Conservation (phyloP, 2,113 vertebrate genomes). For the Lepidothrix coronata region DNA sequence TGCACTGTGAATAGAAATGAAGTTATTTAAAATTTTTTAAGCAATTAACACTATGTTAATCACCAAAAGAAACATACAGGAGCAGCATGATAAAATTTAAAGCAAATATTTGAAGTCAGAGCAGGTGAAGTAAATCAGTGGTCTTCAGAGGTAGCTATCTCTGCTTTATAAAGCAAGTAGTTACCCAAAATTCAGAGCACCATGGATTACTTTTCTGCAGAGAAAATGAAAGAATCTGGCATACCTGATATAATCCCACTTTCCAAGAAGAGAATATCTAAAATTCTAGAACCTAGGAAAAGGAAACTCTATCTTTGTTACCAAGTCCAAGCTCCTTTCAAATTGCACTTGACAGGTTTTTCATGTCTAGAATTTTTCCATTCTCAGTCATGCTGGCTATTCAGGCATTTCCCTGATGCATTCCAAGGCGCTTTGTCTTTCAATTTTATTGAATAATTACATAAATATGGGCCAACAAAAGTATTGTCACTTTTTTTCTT, state of each 20-base stretch:
- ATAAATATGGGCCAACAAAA: not conserved
- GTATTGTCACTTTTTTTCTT: not conserved
- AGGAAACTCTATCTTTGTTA: not conserved
- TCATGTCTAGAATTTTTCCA: not conserved
- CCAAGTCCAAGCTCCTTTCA: not conserved
- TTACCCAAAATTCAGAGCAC: not conserved
- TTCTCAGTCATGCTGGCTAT: not conserved
- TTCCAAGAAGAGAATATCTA: not conserved
- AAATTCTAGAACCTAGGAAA: not conserved
- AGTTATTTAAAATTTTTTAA: not conserved
- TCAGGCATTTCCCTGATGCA: not conserved
- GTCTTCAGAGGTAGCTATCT: not conserved
- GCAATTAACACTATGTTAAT: not conserved
- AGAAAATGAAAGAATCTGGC: not conserved
- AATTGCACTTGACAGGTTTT: not conserved
- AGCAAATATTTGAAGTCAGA: not conserved
- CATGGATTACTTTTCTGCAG: fast-evolving
- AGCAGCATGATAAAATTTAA: not conserved
- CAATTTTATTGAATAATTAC: not conserved
- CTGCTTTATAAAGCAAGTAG: not conserved
- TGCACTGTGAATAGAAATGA: not conserved
- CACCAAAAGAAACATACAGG: not conserved
- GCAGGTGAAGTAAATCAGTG: not conserved
- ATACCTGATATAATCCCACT: not conserved
- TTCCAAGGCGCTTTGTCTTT: not conserved